Evolutionary conservation across 2,888 invertebrate species (phyloP).

Genomic region (Agriopis marginaria): DNA sequence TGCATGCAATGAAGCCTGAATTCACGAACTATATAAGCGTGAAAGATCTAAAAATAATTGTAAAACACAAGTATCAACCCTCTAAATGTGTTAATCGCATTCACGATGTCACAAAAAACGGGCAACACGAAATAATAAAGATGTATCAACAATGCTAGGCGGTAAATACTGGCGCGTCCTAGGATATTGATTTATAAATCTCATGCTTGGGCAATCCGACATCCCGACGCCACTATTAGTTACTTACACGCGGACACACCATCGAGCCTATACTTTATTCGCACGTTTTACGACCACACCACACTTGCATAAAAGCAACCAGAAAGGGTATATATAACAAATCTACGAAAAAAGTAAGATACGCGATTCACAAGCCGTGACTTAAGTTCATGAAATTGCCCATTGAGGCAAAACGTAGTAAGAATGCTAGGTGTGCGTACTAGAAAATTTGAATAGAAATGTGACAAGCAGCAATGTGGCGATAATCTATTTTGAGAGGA

Average conservation of each 20-base stretch:
- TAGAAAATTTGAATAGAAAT: constrained; percentile 1
- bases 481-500: not conserved
- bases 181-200: constrained; percentile 66
- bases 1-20: constrained; percentile 70
- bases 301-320: constrained; percentile 4
- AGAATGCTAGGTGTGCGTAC: constrained; percentile 8
- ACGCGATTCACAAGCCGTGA: constrained; percentile 4
- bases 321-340: constrained; percentile 2
- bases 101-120: constrained; percentile 15
- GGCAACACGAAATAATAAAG: constrained; percentile 29
- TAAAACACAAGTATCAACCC: constrained; percentile 4
- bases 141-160: constrained; percentile 40
- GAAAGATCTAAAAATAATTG: constrained; percentile 36
- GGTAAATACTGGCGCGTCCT: constrained; percentile 56
- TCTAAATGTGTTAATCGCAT: constrained; percentile 1
- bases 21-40: constrained; percentile 32
- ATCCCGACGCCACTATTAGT: constrained; percentile 54
- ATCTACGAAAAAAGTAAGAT: not conserved
- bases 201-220: constrained; percentile 54
- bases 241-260: constrained; percentile 44
- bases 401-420: constrained; percentile 28
- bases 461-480: not conserved
- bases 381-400: constrained; percentile 11
- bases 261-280: constrained; percentile 23
- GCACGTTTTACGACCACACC: constrained; percentile 20